Evolutionary conservation across 2,888 invertebrate species (phyloP), one percentile per base, ranked within the genome.

Genomic region (Euzetes globulus): DNA sequence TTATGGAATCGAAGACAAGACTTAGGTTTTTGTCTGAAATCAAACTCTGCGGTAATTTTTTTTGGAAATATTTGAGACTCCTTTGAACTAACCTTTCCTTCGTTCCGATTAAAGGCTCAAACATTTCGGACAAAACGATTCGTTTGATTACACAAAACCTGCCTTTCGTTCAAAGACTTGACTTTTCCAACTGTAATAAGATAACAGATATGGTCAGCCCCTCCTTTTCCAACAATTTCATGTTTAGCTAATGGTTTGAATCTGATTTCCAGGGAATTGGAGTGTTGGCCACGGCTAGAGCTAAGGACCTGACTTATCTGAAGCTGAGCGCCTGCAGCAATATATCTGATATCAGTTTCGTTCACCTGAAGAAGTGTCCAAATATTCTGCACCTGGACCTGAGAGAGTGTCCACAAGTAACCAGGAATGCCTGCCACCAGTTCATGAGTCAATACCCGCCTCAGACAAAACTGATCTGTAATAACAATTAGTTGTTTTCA

Each of bases 81-180:
- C 6, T 71, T 52, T 55, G 29, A 41, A 33, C 11, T 70, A n/a
- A 47, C 63, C 27, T 6, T 73, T 33, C 13, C 33, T 37, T 19
- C 13, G n/a, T 33, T 4, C 33, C 1, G 19, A 29, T 0, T 71
- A 13, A 25, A 75, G 94, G 94, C 15, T 93, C 93, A 0, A 93
- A 94, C 80, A 88, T 96, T 77, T 91, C 92, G 0, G 95, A 95
- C 82, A 89, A 92, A n/a, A 88, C 91, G 0, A 85, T 92, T 83
- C 86, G 82, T 72, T 80, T 82, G 37, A 79, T 84, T 27, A 80
- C 81, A 13, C 80, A 81, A 65, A 80, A 83, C 77, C 76, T 84
- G 73, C 80, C 78, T 15, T 73, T 75, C 15, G 85, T 95, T 73
- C 86, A 87, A 75, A 88, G 88, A 78, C 84, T 95, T 79, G 91